These are phyloP conservation scores for Chydorus sphaericus DNA, from an alignment of 2,888 invertebrate genomes.

Conservation along the genomic window DNA sequence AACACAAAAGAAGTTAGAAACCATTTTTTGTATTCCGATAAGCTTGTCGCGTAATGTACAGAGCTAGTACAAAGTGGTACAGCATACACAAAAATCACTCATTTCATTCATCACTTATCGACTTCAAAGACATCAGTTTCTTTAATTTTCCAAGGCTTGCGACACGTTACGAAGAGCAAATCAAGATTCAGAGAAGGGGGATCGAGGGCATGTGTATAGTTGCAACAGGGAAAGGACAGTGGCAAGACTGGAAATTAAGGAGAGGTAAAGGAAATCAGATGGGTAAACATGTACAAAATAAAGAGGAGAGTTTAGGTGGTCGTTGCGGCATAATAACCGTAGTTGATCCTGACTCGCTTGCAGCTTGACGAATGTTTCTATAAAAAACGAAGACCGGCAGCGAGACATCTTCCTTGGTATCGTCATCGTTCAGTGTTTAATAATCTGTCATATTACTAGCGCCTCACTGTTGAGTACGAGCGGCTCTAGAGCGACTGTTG, in stretches of 20 bases:
- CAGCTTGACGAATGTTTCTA: no score
- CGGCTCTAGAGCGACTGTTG: background rate
- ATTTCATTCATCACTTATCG: background rate
- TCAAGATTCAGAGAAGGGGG: background rate
- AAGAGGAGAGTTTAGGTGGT: background rate
- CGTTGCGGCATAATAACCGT: background rate
- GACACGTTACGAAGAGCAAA: slow-evolving; percentile 8
- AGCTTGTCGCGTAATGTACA: slow-evolving; percentile 7
- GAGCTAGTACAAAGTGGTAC: background rate
- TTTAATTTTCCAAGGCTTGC: no score
- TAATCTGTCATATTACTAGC: background rate
- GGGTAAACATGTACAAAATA: slow-evolving; percentile 4
- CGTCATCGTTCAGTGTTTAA: background rate
- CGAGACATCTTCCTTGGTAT: no score
- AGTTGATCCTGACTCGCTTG: background rate
- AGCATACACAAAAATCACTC: background rate
- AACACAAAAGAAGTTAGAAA: no score
- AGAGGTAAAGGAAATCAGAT: slow-evolving; percentile 1
- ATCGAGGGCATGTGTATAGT: no score
- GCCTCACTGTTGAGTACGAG: slow-evolving; percentile 5
- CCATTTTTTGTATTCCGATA: slow-evolving; percentile 8
- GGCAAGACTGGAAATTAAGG: slow-evolving; percentile 1
- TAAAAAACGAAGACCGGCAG: no score
- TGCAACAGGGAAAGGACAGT: slow-evolving; percentile 1
- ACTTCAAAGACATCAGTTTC: background rate